Conservation (phyloP, 2,888 invertebrate species). For the Melinopterus prodromus region DNA sequence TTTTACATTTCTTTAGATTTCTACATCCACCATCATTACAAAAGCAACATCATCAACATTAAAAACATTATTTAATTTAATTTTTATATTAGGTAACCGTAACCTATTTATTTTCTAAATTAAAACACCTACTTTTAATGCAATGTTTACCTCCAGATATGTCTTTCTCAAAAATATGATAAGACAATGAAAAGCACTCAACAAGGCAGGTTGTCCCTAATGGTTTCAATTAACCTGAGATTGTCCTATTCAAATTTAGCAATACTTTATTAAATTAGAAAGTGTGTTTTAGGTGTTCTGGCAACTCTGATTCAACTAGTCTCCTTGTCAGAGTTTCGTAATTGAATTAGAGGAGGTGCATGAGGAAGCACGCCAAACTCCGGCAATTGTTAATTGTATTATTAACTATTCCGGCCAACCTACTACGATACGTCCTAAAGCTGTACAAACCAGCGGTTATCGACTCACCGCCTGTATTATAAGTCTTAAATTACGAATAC, state of each 20-base stretch:
- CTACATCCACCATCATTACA: too few species aligned
- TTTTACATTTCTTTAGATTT: too few species aligned
- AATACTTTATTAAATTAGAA: not conserved
- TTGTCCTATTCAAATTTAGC: not conserved
- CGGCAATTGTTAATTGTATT: slow-evolving; percentile 4
- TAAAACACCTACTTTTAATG: too few species aligned
- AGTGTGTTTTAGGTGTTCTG: not conserved
- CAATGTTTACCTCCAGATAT: too few species aligned
- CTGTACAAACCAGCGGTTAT: not conserved
- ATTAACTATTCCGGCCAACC: not conserved
- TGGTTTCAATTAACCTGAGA: not conserved
- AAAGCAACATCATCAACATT: too few species aligned
- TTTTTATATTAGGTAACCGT: too few species aligned
- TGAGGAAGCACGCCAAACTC: not conserved
- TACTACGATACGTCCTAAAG: not conserved
- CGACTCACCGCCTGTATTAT: not conserved
- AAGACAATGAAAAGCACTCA: not conserved
- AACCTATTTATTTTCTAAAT: too few species aligned
- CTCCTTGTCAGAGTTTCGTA: not conserved
- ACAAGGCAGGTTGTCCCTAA: not conserved
- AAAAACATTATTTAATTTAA: too few species aligned
- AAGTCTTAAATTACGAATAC: too few species aligned
- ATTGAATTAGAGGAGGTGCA: not conserved
- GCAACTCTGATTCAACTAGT: not conserved
- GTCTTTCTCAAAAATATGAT: too few species aligned